These are phyloP conservation scores for Eurosta solidaginis DNA, from an alignment of 1,140 invertebrate species.

Conservation along the genomic window DNA sequence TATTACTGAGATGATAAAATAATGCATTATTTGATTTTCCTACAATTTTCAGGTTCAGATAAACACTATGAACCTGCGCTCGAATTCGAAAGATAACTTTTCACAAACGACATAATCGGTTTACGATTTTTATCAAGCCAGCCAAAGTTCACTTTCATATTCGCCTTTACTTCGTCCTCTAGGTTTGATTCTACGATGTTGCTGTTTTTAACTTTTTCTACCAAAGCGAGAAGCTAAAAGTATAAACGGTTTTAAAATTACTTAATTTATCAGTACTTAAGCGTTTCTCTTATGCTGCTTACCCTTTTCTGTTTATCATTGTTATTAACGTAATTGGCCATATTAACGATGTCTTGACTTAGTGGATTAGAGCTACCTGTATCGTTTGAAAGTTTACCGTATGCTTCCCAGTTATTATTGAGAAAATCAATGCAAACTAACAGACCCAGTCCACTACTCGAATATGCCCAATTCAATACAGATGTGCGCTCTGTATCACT, in stretches of 20 bases:
- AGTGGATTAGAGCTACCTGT: conserved; percentile 47
- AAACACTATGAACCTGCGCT: no score
- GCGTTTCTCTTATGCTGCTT: neutral
- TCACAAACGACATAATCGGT: conserved; percentile 44
- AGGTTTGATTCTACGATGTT: conserved; percentile 36
- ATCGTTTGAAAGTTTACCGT: conserved; percentile 40
- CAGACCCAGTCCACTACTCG: conserved; percentile 44
- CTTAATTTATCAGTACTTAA: neutral
- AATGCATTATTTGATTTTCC: no score
- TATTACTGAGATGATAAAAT: no score
- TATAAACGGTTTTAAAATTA: neutral
- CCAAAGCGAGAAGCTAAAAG: conserved; percentile 39
- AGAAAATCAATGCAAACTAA: conserved; percentile 47
- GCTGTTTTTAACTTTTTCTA: conserved; percentile 40
- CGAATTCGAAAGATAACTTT: neutral
- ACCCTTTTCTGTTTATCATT: conserved; percentile 37
- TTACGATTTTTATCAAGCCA: conserved; percentile 45
- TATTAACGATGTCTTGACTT: conserved; percentile 42
- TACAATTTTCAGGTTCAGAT: no score
- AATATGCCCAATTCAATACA: conserved; percentile 45
- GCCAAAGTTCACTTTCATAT: conserved; percentile 40
- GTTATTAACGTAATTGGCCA: conserved; percentile 45
- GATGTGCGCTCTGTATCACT: conserved; percentile 45
- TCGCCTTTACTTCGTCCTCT: conserved; percentile 41
- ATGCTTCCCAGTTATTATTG: conserved; percentile 41